Evolutionary conservation across 2,113 vertebrate genomes (phyloP).

Genomic region (Rhegmatorhina hoffmannsi): DNA sequence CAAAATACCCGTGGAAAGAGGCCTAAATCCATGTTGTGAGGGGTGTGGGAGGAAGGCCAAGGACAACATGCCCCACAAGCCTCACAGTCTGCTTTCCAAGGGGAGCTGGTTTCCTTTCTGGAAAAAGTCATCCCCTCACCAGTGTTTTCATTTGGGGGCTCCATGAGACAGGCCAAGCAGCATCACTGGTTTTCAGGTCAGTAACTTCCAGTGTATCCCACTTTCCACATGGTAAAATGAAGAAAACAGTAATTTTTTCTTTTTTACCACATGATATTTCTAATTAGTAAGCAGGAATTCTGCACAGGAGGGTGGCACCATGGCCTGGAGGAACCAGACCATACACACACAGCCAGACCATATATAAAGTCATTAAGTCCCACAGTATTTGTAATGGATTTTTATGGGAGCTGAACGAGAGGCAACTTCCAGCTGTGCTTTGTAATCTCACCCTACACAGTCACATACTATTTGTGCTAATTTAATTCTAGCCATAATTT

Average conservation of each 20-base stretch:
- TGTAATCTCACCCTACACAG: fast-evolving
- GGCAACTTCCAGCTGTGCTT: background rate
- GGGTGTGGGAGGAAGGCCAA: background rate
- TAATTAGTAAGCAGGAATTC: background rate
- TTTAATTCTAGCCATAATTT: background rate
- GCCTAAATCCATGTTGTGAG: background rate
- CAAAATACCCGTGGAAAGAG: background rate
- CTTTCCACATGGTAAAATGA: background rate
- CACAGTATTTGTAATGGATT: fast-evolving
- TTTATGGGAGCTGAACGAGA: background rate
- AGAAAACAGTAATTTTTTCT: background rate
- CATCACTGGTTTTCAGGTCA: background rate
- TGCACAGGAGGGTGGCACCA: background rate
- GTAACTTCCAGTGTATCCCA: background rate
- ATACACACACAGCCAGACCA: fast-evolving
- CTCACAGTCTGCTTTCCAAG: background rate
- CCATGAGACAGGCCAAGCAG: background rate
- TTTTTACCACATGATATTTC: background rate
- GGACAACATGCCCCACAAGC: background rate
- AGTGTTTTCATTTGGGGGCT: fast-evolving
- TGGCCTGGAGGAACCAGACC: background rate
- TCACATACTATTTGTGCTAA: fast-evolving
- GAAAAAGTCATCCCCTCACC: background rate
- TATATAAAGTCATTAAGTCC: fast-evolving
- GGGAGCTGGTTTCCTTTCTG: background rate